Conservation (phyloP, 92 coral and sea anemone species). For the Parazoanthus swiftii region DNA sequence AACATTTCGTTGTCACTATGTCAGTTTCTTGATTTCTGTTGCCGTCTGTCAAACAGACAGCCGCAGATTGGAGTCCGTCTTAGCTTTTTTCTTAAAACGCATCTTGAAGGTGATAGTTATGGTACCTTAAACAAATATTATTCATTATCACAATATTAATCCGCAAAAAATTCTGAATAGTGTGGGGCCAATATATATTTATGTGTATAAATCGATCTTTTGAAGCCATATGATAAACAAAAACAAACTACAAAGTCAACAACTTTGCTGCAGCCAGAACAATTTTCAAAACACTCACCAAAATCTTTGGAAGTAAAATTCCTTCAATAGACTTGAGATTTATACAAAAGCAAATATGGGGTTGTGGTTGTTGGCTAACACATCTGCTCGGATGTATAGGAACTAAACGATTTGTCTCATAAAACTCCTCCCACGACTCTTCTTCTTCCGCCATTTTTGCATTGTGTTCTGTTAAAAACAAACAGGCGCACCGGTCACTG, state of each 20-base stretch:
- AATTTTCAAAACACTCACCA: constrained; percentile 51
- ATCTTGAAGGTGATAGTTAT: too few species aligned
- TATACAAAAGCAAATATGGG: constrained; percentile 73
- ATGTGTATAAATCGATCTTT: too few species aligned
- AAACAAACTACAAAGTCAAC: background rate
- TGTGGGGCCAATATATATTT: background rate
- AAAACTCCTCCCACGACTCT: constrained; percentile 95
- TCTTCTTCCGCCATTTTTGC: constrained; percentile 85
- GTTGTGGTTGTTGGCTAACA: constrained; percentile 62
- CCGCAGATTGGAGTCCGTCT: background rate
- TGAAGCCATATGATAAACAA: too few species aligned
- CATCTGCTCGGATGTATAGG: constrained; percentile 82
- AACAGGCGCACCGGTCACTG: constrained; percentile 22
- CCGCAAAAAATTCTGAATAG: background rate
- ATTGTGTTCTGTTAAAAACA: constrained; percentile 33
- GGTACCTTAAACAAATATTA: background rate
- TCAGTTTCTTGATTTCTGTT: background rate
- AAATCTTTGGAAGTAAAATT: constrained; percentile 69
- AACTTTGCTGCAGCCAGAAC: background rate
- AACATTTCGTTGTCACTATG: background rate
- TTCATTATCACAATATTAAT: background rate
- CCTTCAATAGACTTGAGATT: constrained; percentile 80
- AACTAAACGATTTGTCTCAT: constrained; percentile 85
- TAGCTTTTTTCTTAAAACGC: background rate
- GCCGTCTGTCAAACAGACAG: background rate